Evolutionary conservation across 2,888 invertebrate genomes (phyloP), one percentile per base, ranked within the genome.

Genomic region (Mythimna lalbum): DNA sequence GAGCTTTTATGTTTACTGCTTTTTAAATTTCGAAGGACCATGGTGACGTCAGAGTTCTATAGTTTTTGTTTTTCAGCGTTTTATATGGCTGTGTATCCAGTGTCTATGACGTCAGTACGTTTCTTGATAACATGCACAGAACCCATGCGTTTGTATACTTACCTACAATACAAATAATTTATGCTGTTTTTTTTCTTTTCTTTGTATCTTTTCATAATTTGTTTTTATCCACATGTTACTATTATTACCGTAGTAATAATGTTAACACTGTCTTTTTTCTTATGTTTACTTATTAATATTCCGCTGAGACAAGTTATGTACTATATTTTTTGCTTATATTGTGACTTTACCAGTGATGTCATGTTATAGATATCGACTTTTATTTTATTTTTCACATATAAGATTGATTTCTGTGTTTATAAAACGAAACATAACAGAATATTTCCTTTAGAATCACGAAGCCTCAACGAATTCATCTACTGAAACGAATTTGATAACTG

Each of bases 41-140:
- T 1, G 19, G 6, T 78, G 67, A 69, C 63, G 68, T 76, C 68
- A 63, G 43, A 50, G 33, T 23, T 36, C 49, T 31, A 33, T 53
- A n/a, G 23, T 33, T 21, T 43, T 55, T n/a, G n/a, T n/a, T n/a
- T n/a, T n/a, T n/a, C n/a, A n/a, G 9, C 19, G 47, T 64, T 76
- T 53, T 36, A n/a, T 36, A 23, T 68, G 5, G 23, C 12, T 36
- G 39, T 39, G 39, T 12, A 14, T 39, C 39, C 4, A 39, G 14
- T 14, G 12, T 10, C 43, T 43, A 47, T 63, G 75, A 49, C 56
- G 56, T 61, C 61, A 66, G 14, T 43, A 17, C 6, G 53, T 53
- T 57, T 64, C 17, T 57, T 36, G 66, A 60, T 47, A 56, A n/a
- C 74, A 49, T 47, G 43, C 56, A 61, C n/a, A 21, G 31, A 60